Percentiles rank a stretch among this genome's conserved stretches.
Conservation (phyloP, 2,888 invertebrate genomes). For the Tachina lurida region DNA sequence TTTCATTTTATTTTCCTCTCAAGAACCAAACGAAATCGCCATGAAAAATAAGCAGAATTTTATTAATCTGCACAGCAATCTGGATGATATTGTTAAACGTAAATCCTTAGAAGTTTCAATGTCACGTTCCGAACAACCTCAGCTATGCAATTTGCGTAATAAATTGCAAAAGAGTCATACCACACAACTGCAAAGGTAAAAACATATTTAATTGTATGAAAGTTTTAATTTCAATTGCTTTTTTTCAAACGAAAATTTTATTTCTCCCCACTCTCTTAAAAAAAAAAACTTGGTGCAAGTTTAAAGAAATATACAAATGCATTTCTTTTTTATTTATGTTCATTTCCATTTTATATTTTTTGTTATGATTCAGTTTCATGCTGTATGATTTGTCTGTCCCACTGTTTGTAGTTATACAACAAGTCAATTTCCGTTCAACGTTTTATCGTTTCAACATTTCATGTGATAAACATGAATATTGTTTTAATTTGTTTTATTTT, state of each 20-base stretch:
- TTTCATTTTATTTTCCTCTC: slow-evolving; percentile 28
- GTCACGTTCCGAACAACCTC: slow-evolving; percentile 94
- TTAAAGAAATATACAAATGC: slow-evolving; percentile 48
- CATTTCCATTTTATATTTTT: slow-evolving; percentile 27
- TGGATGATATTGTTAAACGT: slow-evolving; percentile 82
- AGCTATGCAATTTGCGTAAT: slow-evolving; percentile 90
- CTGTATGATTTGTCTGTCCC: slow-evolving; percentile 7
- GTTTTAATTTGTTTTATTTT: slow-evolving; percentile 35
- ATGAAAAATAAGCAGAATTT: slow-evolving; percentile 81
- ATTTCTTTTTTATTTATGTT: slow-evolving; percentile 11
- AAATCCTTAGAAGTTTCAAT: slow-evolving; percentile 88
- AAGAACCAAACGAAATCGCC: slow-evolving; percentile 80
- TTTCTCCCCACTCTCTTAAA: background rate
- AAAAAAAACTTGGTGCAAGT: background rate
- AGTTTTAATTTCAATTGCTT: background rate
- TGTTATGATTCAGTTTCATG: slow-evolving; percentile 54
- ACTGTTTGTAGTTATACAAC: slow-evolving; percentile 44
- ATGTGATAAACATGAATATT: slow-evolving; percentile 53
- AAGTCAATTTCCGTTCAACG: slow-evolving; percentile 65
- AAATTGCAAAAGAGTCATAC: slow-evolving; percentile 90
- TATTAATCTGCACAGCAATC: slow-evolving; percentile 82
- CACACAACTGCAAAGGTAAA: slow-evolving; percentile 86
- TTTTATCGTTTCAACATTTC: slow-evolving; percentile 57
- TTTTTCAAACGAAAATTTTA: background rate
- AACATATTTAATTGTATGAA: slow-evolving; percentile 62